Percentiles rank a stretch among this genome's conserved stretches.
phyloP scores from a whole-genome alignment of 2,113 vertebrate genomes.

The Dasyurus viverrinus region DNA sequence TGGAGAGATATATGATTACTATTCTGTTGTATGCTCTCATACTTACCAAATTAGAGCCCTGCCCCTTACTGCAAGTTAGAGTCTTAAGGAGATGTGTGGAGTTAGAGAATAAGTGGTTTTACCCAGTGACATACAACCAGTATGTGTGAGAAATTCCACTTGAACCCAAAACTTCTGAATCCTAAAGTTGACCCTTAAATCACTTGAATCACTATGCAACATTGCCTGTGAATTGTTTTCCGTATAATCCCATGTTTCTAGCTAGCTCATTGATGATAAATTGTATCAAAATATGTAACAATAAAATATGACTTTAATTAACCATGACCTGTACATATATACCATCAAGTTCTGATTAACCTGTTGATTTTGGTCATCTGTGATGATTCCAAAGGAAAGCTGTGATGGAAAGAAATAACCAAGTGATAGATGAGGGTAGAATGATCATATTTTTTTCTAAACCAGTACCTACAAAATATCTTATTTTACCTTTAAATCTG shows the following conservation, averaged over 20 bases:
- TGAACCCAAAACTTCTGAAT: not conserved
- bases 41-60: not conserved
- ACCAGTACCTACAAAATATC: not conserved
- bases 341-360: not conserved
- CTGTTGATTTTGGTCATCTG: not conserved
- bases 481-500: not conserved
- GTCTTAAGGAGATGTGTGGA: not conserved
- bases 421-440: not conserved
- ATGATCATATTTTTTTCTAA: not conserved
- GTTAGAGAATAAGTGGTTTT: not conserved
- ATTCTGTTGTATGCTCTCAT: not conserved
- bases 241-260: not conserved
- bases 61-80: not conserved
- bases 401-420: not conserved
- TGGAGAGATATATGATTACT: not conserved
- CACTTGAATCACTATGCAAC: not conserved
- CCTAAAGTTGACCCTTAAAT: not conserved
- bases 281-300: not conserved
- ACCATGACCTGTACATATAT: not conserved
- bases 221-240: not conserved
- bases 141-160: not conserved
- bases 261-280: not conserved
- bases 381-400: not conserved
- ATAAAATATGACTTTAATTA: not conserved
- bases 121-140: not conserved